A percentile compares a stretch with the other conserved stretches of the same genome.
phyloP scores from a whole-genome alignment of 2,888 invertebrate species.

The Copidosoma aretas region DNA sequence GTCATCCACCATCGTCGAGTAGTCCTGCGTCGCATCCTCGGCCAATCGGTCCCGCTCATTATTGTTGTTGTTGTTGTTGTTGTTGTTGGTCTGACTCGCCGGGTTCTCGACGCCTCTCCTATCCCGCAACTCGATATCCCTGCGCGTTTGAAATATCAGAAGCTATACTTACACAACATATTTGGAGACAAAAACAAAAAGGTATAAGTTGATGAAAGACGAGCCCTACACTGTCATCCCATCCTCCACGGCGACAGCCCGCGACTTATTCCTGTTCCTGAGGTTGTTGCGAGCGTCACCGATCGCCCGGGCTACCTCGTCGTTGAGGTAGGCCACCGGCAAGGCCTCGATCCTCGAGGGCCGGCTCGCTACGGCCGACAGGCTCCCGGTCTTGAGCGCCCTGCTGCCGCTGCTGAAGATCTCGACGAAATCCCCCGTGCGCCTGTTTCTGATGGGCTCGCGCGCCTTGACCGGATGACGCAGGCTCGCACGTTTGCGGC shows the following conservation, averaged over 20 bases:
- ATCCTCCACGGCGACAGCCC: too few relatives aligned
- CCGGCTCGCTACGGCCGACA: constrained; percentile 7
- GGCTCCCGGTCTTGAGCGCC: constrained; percentile 49
- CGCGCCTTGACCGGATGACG: constrained; percentile 4
- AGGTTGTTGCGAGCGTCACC: background rate
- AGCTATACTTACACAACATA: too few relatives aligned
- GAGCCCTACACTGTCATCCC: too few relatives aligned
- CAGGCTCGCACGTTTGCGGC: constrained; percentile 17
- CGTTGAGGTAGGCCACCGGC: background rate
- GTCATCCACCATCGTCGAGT: background rate
- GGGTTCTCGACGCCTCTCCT: background rate
- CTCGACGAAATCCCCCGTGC: constrained; percentile 51
- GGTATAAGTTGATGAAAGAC: too few relatives aligned
- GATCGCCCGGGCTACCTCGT: background rate
- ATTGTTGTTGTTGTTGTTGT: too few relatives aligned
- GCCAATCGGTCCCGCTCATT: background rate
- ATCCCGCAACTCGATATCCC: too few relatives aligned
- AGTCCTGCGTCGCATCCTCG: background rate
- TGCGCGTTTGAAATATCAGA: too few relatives aligned
- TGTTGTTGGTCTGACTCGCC: too few relatives aligned
- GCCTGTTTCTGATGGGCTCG: constrained; percentile 11
- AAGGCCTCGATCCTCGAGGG: too few relatives aligned
- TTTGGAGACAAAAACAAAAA: too few relatives aligned
- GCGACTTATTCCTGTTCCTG: too few relatives aligned
- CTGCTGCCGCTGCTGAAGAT: constrained; percentile 51